Base-by-base conservation (phyloP, 2,113 vertebrate species). In the Callorhinus ursinus region DNA sequence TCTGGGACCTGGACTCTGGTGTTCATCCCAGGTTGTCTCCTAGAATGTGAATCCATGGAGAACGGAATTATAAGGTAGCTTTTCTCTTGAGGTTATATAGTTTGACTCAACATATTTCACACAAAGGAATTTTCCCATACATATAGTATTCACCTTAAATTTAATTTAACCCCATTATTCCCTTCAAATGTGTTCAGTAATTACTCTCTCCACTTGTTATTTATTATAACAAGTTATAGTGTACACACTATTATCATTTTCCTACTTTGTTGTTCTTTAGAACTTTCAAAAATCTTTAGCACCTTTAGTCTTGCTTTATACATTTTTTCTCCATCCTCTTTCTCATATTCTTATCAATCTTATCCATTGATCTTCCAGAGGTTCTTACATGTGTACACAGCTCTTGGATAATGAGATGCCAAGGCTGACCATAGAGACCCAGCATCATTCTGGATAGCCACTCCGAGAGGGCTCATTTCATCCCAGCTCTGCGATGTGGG, bases 301-400 rank as follows among this genome's bases (percentile, higher is more conserved):
- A 72, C n/a, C 13, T 94, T 96, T 89, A 87, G 84, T 49, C 74
- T 71, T 92, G 36, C 18, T 65, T 55, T 88, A 57, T 63, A 36
- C 87, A 65, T 49, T 26, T 55, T 36, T n/a, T 21, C 13, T 83
- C 39, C 1, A n/a, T 33, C 33, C 19, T 90, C 31, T 46, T 88
- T 95, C 42, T 57, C 49, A 14, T 94, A 51, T 84, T 93, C 55
- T 63, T 71, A 51, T 49, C 18, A 69, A 84, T 90, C 55, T 51
- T 65, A 63, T 39, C 14, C 46, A 69, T 31, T 90, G 39, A 7
- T 84, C 21, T 13, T 69, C 46, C 69, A 69, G 74, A 92, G 28
- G 33, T 61, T 61, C 3, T n/a, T 51, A 9, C 6, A 57, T 18
- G 18, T 71, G 1, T 49, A 21, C 26, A 57, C 15, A 63, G 19